These are phyloP conservation scores for Troides aeacus DNA, from an alignment of 2,888 invertebrate genomes.

Conservation along the genomic window DNA sequence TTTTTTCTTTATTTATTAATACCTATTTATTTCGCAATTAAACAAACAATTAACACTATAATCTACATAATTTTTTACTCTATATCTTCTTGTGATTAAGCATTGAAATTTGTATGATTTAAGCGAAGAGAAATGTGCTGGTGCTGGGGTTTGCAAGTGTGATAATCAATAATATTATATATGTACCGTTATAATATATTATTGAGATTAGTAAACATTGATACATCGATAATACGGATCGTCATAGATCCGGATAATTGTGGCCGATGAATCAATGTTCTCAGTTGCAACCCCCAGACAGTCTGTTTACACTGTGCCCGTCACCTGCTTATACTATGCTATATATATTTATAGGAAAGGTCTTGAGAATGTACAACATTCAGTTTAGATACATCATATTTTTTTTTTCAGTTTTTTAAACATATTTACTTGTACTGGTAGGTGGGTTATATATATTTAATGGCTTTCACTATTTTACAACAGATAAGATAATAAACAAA, in stretches of 20 bases:
- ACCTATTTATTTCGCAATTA: neutral
- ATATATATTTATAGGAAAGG: constrained; percentile 27
- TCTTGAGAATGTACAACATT: constrained; percentile 26
- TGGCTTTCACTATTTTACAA: constrained; percentile 9
- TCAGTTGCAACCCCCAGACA: constrained; percentile 3
- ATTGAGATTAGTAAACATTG: constrained; percentile 8
- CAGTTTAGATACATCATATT: constrained; percentile 22
- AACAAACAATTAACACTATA: neutral
- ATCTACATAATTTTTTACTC: constrained; percentile 2
- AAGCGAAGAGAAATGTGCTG: constrained; percentile 20
- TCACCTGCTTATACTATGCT: constrained; percentile 30
- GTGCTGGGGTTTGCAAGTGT: constrained; percentile 6
- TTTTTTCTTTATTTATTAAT: neutral
- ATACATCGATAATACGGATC: constrained; percentile 15
- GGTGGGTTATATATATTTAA: constrained; percentile 42
- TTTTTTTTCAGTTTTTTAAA: constrained; percentile 14
- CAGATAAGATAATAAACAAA: neutral
- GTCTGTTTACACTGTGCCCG: constrained; percentile 31
- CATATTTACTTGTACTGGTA: constrained; percentile 43
- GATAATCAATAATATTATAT: neutral
- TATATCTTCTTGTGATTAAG: neutral
- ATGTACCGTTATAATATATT: neutral
- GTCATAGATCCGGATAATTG: neutral
- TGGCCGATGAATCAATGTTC: constrained; percentile 12
- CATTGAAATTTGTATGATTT: neutral